Percentiles rank a stretch among this genome's conserved stretches.
phyloP scores from a whole-genome alignment of 2,113 vertebrate species.

The Sciurus niger region DNA sequence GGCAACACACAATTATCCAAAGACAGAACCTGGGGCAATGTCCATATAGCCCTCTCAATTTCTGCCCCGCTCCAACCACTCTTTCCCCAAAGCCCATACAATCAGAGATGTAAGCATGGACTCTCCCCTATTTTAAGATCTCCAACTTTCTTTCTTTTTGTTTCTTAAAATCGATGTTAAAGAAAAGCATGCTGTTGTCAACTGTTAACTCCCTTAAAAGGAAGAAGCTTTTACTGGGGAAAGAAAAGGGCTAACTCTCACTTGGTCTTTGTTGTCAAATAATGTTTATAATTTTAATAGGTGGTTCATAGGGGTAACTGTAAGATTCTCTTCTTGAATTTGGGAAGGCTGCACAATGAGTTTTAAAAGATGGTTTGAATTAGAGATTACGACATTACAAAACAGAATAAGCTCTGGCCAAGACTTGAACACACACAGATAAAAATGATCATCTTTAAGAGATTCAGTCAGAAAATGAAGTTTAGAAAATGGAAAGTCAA shows the following conservation, averaged over 20 bases:
- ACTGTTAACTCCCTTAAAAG: neutral
- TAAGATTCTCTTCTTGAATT: neutral
- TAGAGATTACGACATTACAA: conserved; percentile 3
- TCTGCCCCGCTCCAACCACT: neutral
- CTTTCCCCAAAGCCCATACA: neutral
- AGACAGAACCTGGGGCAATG: neutral
- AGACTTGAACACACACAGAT: neutral
- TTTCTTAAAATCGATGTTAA: conserved; percentile 2
- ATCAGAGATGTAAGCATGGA: neutral
- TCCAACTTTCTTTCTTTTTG: neutral
- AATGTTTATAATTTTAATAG: conserved; percentile 55
- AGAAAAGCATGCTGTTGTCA: neutral
- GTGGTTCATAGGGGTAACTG: neutral
- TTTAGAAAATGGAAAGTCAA: conserved; percentile 5
- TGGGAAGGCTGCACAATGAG: neutral
- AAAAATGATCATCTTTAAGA: conserved; percentile 31
- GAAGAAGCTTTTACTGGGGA: neutral
- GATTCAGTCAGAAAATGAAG: neutral
- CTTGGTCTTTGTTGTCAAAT: neutral
- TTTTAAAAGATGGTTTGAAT: neutral
- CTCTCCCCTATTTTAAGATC: neutral
- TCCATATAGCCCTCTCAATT: neutral
- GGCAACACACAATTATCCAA: neutral
- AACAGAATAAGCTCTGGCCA: conserved; percentile 31
- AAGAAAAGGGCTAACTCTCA: neutral